Conservation (phyloP, 2,797 vertebrate genomes). For the Austrolebias charrua region DNA sequence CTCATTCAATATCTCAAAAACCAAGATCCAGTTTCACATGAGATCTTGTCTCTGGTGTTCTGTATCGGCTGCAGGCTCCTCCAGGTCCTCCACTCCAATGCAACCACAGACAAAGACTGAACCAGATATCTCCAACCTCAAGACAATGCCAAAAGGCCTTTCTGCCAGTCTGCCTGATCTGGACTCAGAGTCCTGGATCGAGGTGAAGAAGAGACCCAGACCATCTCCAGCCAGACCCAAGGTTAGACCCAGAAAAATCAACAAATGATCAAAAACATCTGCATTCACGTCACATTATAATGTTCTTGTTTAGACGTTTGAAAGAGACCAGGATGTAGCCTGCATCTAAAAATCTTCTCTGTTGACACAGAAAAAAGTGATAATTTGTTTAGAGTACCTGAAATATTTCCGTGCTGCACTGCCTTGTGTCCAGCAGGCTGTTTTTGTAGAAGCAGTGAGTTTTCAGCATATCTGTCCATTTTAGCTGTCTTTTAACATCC, state of each 20-base stretch:
- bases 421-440: too few relatives aligned
- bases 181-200: constrained; percentile 97
- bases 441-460: too few relatives aligned
- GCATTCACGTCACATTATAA: neutral
- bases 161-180: constrained; percentile 95
- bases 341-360: too few relatives aligned
- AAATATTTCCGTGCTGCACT: too few relatives aligned
- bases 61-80: constrained; percentile 79
- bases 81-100: constrained; percentile 77
- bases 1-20: too few relatives aligned
- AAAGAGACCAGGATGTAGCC: too few relatives aligned
- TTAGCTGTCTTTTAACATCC: neutral
- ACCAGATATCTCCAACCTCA: constrained; percentile 89
- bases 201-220: constrained; percentile 95
- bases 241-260: constrained; percentile 80
- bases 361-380: too few relatives aligned
- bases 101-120: constrained; percentile 79
- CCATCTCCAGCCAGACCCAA: constrained; percentile 91
- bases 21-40: too few relatives aligned
- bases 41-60: neutral
- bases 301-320: too few relatives aligned
- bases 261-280: constrained; percentile 20
- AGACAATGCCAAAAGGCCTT: constrained; percentile 95
- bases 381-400: too few relatives aligned
- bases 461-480: too few relatives aligned